Base-by-base conservation (phyloP, 37 sponge, comb jelly and placozoan genomes). In the Bolinopsis microptera region DNA sequence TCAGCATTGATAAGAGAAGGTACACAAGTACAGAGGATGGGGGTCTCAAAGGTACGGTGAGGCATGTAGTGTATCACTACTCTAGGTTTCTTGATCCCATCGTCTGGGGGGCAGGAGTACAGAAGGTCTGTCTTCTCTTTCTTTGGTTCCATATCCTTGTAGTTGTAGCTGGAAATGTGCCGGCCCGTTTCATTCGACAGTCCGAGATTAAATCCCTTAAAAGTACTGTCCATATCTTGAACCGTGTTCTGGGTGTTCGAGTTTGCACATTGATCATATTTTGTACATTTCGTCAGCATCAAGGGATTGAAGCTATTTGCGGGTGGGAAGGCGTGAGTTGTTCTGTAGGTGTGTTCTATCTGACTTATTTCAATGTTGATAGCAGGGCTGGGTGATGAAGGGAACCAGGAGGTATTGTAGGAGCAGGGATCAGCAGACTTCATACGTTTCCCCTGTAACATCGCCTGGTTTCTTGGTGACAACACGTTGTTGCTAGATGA, bases 1-100 rank as follows among this genome's bases (percentile, higher is more conserved):
- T 13, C 13, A 5, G 75, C 5, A 72, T 28, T n/a, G 5, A n/a
- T 72, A 28, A 72, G 75, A 72, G 75, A 3, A n/a, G 31, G 75
- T 8, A 72, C 75, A 72, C 75, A 72, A n/a, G 75, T 72, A 21
- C 75, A 72, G 31, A 72, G 5, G 31, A 72, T 21, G 13, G 75
- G 75, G 3, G 75, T 72, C 18, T 72, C 75, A 72, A 72, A 72
- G 26, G 75, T 72, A 8, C 75, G 75, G 75, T 72, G 75, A 28
- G 75, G 75, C 75, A 72, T 72, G 75, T 72, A 72, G 75, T 72
- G 75, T 8, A 72, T 72, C 75, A 72, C 31, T 21, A 72, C 75
- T 8, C 31, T 5, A 28, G 75, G 75, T 72, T 72, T 72, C 26
- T 24, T 28, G 31, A 72, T n/a, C 31, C 75, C 75, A 8, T 72